Percentiles rank a stretch among this genome's conserved stretches.
These are phyloP conservation scores for Xerus rutilus DNA, from an alignment of 2,797 vertebrate genomes.

Conservation along the genomic window DNA sequence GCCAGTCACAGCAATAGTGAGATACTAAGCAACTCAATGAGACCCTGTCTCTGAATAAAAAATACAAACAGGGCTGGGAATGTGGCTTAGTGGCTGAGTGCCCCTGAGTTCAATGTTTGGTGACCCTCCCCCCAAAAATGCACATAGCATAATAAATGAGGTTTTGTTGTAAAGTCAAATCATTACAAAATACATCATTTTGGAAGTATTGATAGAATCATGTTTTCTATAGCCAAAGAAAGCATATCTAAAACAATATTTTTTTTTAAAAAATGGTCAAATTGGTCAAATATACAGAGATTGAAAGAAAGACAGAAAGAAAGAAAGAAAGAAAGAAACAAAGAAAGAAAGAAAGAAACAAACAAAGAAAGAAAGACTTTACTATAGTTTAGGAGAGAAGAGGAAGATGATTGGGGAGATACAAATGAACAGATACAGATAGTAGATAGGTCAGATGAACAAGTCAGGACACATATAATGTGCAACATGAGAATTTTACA, in stretches of 20 bases:
- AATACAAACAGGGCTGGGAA: too few relatives aligned
- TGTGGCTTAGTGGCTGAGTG: too few relatives aligned
- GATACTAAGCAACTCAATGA: too few relatives aligned
- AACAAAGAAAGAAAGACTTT: too few relatives aligned
- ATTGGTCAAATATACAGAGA: background rate
- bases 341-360: too few relatives aligned
- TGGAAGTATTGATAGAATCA: background rate
- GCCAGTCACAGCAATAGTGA: too few relatives aligned
- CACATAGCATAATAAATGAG: background rate
- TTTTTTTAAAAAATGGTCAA: background rate
- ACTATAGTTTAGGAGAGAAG: background rate
- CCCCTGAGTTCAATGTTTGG: too few relatives aligned
- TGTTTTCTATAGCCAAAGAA: background rate
- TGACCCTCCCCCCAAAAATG: too few relatives aligned
- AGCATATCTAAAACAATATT: background rate
- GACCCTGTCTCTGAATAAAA: too few relatives aligned
- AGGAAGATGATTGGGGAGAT: background rate
- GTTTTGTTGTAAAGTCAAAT: background rate
- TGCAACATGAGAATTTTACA: background rate
- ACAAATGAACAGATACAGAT: background rate
- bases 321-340: too few relatives aligned
- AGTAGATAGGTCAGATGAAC: background rate
- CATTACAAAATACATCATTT: background rate
- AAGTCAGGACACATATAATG: background rate
- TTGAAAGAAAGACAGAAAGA: too few relatives aligned